Evolutionary conservation across 1,140 invertebrate species (phyloP).

Genomic region (Gonatopus flavifemur): DNA sequence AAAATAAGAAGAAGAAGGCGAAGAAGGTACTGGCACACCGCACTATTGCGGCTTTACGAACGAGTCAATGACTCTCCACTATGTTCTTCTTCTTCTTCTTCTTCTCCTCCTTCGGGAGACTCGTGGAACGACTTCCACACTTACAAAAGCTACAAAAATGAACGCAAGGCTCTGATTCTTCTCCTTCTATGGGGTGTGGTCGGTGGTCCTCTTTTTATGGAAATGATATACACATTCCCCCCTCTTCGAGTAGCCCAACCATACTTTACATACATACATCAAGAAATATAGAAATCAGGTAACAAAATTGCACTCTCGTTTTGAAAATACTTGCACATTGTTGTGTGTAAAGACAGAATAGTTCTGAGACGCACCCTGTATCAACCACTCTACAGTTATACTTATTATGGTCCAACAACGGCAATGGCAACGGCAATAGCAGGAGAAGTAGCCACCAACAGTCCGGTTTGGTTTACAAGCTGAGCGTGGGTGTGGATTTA

Average conservation of each 20-base stretch:
- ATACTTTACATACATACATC: too few species aligned
- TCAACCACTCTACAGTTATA: too few species aligned
- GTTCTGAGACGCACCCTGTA: too few species aligned
- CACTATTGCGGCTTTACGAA: conserved; percentile 32
- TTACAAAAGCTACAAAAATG: conserved; percentile 9
- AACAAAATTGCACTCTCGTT: too few species aligned
- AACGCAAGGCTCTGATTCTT: conserved; percentile 11
- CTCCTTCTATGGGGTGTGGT: conserved; percentile 35
- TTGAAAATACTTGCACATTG: too few species aligned
- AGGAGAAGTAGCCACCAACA: too few species aligned
- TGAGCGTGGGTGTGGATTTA: conserved; percentile 35
- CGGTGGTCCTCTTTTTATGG: conserved; percentile 39
- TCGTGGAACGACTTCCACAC: conserved; percentile 19
- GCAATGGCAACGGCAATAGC: too few species aligned
- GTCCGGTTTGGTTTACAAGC: conserved; percentile 30
- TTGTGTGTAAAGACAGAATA: too few species aligned
- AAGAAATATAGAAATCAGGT: too few species aligned
- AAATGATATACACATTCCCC: conserved; percentile 17
- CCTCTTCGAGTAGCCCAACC: too few species aligned
- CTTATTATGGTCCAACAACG: too few species aligned
- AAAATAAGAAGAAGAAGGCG: conserved; percentile 20
- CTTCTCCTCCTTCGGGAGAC: conserved; percentile 6
- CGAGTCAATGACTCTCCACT: conserved; percentile 37
- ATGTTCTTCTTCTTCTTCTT: too few species aligned
- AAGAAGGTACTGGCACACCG: conserved; percentile 25